Evolutionary conservation across 1,140 invertebrate genomes (phyloP), one percentile per base, ranked within the genome.

Genomic region (Drosophila truncata): DNA sequence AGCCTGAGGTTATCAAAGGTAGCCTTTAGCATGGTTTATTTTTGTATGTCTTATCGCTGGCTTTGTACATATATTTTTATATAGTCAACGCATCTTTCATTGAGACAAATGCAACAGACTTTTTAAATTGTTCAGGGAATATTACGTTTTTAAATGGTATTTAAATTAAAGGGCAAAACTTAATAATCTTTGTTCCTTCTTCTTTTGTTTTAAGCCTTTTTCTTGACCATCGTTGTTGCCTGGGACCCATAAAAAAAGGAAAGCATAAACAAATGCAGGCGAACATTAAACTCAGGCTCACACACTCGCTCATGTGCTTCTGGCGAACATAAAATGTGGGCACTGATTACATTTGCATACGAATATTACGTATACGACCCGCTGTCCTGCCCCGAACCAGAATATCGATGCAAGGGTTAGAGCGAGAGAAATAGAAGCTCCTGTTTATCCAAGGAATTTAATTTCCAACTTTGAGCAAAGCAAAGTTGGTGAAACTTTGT

Each of bases 301-400:
- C 13, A 14, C n/a, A 18, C 18, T 27, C 59, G 11, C 61, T 57
- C 78, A 31, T 63, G 62, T 57, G 49, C 29, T 54, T 23, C 46
- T 50, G 31, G 39, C 35, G 37, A 57, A 83, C 81, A 80, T 90
- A 90, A 87, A 91, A 78, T 85, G 86, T 75, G 65, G 86, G 71
- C 85, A 85, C 85, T 90, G 85, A 90, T 90, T 90, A 90, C 85
- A 90, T 90, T 90, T 90, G 86, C 85, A 90, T 90, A 55, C 33
- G 31, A 37, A 25, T 55, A 90, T 90, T 84, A 82, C 75, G 55
- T 78, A 82, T 78, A 81, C 50, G 69, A 49, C 46, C 49, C 41
- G 31, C 13, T 33, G 10, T 52, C 18, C 25, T 62, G 46, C 13
- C 25, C 29, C 8, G 16, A 9, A 49, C 42, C 39, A 13, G 39